Percentiles rank a stretch among this genome's conserved stretches.
phyloP scores from a whole-genome alignment of 2,113 vertebrate species.

The Alaudala cheleensis region DNA sequence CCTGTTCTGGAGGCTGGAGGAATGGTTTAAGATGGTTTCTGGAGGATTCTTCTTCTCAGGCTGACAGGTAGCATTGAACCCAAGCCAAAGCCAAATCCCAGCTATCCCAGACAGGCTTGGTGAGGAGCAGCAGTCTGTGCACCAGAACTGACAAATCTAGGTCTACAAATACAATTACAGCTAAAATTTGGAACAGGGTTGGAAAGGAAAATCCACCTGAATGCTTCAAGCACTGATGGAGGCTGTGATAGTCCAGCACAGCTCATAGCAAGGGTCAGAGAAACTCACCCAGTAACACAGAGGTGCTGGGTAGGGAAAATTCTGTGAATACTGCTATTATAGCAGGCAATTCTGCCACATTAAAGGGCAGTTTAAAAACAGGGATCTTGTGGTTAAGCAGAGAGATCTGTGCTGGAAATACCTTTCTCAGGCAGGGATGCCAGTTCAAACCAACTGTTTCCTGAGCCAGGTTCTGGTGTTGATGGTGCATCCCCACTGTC shows the following conservation, averaged over 20 bases:
- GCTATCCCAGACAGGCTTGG: rapidly evolving
- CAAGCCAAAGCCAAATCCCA: neutral
- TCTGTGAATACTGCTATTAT: neutral
- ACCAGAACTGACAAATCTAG: neutral
- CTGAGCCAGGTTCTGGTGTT: neutral
- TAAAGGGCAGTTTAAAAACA: neutral
- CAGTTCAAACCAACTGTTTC: neutral
- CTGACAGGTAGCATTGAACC: neutral
- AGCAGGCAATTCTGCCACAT: neutral
- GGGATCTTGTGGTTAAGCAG: neutral
- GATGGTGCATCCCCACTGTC: rapidly evolving
- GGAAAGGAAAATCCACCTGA: neutral
- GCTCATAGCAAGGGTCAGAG: neutral
- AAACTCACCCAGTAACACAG: neutral
- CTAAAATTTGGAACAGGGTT: neutral
- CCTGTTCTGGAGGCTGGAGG: neutral
- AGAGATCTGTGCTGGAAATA: neutral
- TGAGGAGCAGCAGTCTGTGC: neutral
- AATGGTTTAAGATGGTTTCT: neutral
- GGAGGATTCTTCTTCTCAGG: neutral
- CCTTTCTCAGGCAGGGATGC: neutral
- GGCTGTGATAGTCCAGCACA: neutral
- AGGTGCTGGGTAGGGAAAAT: neutral
- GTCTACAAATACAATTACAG: neutral
- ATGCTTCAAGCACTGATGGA: neutral